A percentile compares a stretch with the other conserved stretches of the same genome.
These are phyloP conservation scores for Pangasius sanitwongsei DNA, from an alignment of 2,797 vertebrate species.

Conservation along the genomic window DNA sequence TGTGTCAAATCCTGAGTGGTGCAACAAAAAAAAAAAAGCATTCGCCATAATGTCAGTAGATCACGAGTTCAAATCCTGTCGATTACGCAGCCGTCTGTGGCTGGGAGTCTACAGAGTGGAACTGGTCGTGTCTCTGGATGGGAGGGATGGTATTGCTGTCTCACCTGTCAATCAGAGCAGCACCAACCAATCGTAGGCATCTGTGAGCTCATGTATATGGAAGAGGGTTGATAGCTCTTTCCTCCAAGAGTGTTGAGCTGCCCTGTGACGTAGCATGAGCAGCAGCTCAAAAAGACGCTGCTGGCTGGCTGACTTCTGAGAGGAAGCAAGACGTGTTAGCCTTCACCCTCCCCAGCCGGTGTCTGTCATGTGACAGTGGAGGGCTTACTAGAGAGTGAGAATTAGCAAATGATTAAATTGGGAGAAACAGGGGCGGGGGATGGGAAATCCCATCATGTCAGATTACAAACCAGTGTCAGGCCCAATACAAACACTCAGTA, in stretches of 20 bases:
- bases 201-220: neutral
- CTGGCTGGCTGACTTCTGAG: neutral
- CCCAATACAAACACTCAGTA: neutral
- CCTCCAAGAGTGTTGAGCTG: neutral
- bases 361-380: neutral
- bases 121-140: neutral
- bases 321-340: neutral
- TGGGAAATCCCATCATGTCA: neutral
- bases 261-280: neutral
- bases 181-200: neutral
- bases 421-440: neutral
- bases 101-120: neutral
- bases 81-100: neutral
- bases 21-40: neutral
- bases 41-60: neutral
- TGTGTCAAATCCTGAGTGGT: neutral
- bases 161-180: neutral
- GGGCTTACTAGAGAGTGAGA: neutral
- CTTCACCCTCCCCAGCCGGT: neutral
- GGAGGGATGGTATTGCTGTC: neutral
- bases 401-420: neutral
- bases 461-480: neutral
- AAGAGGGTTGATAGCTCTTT: neutral
- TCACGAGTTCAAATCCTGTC: neutral
- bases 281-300: neutral